phyloP scores from a whole-genome alignment of 2,113 vertebrate species.

The Chauna torquata region DNA sequence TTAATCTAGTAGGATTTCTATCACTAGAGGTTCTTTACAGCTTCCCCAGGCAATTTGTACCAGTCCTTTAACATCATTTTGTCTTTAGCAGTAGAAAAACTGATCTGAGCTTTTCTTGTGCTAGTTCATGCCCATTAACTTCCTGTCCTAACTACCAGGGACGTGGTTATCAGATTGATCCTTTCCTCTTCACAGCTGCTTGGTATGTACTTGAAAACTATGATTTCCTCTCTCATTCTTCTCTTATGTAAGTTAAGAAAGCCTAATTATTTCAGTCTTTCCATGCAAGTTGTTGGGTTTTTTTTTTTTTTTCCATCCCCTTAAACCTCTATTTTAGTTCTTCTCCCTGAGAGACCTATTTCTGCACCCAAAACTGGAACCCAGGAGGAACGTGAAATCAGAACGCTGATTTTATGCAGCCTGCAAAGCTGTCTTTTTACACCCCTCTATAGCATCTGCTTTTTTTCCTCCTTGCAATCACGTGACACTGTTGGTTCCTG shows the following conservation, averaged over 20 bases:
- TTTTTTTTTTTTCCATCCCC: not conserved
- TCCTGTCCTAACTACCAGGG: not conserved
- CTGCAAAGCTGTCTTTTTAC: not conserved
- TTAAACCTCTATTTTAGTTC: not conserved
- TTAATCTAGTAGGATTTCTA: not conserved
- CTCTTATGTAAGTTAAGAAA: not conserved
- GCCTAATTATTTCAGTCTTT: not conserved
- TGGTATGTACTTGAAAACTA: not conserved
- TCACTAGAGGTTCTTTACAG: not conserved
- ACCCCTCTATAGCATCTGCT: not conserved
- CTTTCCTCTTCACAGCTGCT: not conserved
- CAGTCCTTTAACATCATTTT: not conserved
- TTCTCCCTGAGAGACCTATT: not conserved
- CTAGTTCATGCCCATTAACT: not conserved
- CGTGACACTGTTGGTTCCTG: not conserved
- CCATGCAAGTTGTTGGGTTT: not conserved
- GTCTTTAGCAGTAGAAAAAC: not conserved
- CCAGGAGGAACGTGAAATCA: not conserved
- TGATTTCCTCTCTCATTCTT: not conserved
- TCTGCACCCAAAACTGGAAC: not conserved
- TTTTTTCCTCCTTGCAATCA: not conserved
- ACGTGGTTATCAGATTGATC: not conserved
- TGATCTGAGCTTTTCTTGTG: not conserved
- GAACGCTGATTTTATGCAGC: not conserved
- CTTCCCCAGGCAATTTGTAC: not conserved